These are phyloP conservation scores for Otolemur crassicaudatus DNA, from an alignment of 2,797 vertebrate genomes.

Conservation along the genomic window DNA sequence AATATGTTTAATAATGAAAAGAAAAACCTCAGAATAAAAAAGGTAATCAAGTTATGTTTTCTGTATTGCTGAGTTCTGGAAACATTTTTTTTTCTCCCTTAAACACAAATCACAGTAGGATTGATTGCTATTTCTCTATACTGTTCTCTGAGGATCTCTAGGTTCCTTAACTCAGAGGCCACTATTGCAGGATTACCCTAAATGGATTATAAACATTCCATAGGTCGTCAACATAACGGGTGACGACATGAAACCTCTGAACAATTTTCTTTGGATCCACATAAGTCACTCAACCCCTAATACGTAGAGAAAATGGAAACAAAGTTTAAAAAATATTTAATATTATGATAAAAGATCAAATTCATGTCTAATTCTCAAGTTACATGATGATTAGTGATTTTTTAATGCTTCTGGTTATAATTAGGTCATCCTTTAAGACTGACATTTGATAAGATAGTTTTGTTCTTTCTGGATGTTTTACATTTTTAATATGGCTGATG, in stretches of 20 bases:
- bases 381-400: neutral
- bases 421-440: neutral
- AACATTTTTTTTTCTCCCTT: neutral
- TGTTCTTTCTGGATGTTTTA: neutral
- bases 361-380: neutral
- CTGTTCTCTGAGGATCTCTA: constrained; percentile 38
- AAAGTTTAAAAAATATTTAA: neutral
- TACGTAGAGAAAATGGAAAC: neutral
- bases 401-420: neutral
- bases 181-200: neutral
- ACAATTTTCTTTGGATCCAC: constrained; percentile 8
- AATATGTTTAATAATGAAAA: neutral
- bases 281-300: neutral
- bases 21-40: neutral
- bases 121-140: constrained; percentile 32
- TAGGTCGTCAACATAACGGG: neutral
- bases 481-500: neutral
- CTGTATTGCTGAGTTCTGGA: neutral
- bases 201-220: constrained; percentile 9
- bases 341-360: neutral
- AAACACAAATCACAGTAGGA: constrained; percentile 56
- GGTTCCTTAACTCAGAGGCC: constrained; percentile 61
- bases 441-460: neutral
- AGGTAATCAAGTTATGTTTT: neutral
- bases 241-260: neutral